Evolutionary conservation across 2,113 vertebrate genomes (phyloP), one percentile per base, ranked within the genome.

Genomic region (Limnothrissa miodon): DNA sequence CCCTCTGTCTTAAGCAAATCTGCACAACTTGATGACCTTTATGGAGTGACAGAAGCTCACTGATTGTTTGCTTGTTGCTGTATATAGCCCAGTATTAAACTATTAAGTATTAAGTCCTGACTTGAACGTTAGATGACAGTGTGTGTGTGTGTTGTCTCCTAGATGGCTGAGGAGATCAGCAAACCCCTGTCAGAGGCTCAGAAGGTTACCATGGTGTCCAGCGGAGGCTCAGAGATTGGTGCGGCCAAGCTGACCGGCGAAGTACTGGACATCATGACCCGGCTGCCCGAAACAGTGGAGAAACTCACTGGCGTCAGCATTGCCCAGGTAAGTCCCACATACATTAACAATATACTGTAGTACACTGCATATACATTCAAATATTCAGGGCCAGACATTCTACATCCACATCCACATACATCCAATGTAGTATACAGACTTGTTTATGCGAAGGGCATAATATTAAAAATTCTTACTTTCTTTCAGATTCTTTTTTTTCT

Each of bases 111-210:
- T 0, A 53, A 19, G 48, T 53, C 48, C 23, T 53, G 51, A 53
- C 48, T 53, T 53, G 51, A 53, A 19, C 17, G 48, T 53, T 17
- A 53, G 48, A 21, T 53, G 48, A 19, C 48, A 42, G 3, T 56
- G 48, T 42, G 80, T 42, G 36, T 81, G 39, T 62, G 81, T 82
- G 51, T 56, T 21, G 39, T 82, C 81, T 85, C 79, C 62, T 78
- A 97, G 97, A 93, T 97, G 83, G 96, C 96, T 5, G 96, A 96
- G 23, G 96, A 96, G 90, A 97, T 97, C 88, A 97, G 95, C 90
- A 95, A 89, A 84, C 97, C 97, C 17, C 89, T 98, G 89, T 92
- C 93, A n/a, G 86, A 92, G 0, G 92, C 94, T 83, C 93, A 92
- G 13, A 97, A 97, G 89, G 90, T 98, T 4, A 97, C 96, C 29